Evolutionary conservation across 1,140 invertebrate species (phyloP).

Genomic region (Drosophila erecta): DNA sequence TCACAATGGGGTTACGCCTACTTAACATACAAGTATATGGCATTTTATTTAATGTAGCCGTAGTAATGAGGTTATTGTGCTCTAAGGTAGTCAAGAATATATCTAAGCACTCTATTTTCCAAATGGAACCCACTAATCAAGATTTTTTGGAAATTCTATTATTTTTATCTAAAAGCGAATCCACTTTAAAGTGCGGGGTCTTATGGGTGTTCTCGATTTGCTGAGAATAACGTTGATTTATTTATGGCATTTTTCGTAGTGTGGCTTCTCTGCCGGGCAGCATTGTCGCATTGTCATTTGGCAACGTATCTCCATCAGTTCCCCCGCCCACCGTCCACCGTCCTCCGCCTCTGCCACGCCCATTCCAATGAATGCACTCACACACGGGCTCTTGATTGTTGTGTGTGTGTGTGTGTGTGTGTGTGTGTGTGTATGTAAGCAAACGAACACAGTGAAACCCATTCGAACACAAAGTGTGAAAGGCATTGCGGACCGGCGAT

Average conservation of each 20-base stretch:
- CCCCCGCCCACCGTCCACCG: not conserved
- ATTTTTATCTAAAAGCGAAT: conserved; percentile 1
- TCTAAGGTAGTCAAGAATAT: not conserved
- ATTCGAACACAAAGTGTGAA: conserved; percentile 54
- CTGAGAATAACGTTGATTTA: conserved; percentile 15
- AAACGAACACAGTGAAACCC: conserved; percentile 41
- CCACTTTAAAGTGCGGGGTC: conserved; percentile 1
- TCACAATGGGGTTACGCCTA: too few species aligned
- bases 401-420: too few species aligned
- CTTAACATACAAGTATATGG: too few species aligned
- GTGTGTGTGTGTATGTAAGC: conserved; percentile 14
- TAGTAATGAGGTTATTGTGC: too few species aligned
- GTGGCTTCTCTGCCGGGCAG: conserved; percentile 38
- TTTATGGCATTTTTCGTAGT: conserved; percentile 33
- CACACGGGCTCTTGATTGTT: conserved; percentile 7
- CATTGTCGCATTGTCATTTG: conserved; percentile 76
- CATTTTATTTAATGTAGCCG: too few species aligned
- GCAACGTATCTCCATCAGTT: conserved; percentile 35
- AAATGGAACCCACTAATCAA: not conserved
- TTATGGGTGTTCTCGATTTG: conserved; percentile 24
- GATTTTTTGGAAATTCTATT: not conserved
- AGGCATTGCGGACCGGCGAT: conserved; percentile 41
- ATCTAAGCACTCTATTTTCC: not conserved
- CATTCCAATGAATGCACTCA: conserved; percentile 27
- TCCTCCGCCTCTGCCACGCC: conserved; percentile 12